A percentile compares a stretch with the other conserved stretches of the same genome.
Conservation (phyloP, 2,797 vertebrate genomes). For the Vipera latastei region DNA sequence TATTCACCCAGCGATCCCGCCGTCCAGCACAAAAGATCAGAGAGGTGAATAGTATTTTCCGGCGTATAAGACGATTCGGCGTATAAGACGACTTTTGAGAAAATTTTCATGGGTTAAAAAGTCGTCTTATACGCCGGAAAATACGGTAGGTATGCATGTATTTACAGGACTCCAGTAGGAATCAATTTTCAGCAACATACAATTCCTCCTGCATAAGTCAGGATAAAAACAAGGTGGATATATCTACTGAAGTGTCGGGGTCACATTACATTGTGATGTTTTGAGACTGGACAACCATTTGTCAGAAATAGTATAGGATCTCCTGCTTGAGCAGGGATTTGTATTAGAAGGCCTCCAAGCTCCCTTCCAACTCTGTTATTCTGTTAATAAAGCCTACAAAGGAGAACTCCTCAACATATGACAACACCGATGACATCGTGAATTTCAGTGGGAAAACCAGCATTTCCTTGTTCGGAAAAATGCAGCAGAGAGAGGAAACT, state of each 20-base stretch:
- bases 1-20: too few species aligned
- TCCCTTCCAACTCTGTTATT: neutral
- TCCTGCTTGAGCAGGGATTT: too few species aligned
- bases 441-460: neutral
- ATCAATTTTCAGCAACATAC: neutral
- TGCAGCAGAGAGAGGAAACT: neutral
- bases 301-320: too few species aligned
- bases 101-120: too few species aligned
- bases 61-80: too few species aligned
- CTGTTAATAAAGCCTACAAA: neutral
- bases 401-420: neutral
- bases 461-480: neutral
- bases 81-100: too few species aligned
- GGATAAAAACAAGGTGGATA: neutral
- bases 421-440: too few species aligned
- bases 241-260: neutral
- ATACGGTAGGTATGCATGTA: neutral
- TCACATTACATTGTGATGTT: neutral
- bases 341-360: neutral
- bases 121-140: too few species aligned
- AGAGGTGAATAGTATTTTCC: too few species aligned
- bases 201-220: neutral
- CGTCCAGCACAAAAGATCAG: too few species aligned
- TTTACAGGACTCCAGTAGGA: neutral
- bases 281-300: neutral